These are phyloP conservation scores for Pandion haliaetus DNA, from an alignment of 2,113 vertebrate genomes.

Conservation along the genomic window DNA sequence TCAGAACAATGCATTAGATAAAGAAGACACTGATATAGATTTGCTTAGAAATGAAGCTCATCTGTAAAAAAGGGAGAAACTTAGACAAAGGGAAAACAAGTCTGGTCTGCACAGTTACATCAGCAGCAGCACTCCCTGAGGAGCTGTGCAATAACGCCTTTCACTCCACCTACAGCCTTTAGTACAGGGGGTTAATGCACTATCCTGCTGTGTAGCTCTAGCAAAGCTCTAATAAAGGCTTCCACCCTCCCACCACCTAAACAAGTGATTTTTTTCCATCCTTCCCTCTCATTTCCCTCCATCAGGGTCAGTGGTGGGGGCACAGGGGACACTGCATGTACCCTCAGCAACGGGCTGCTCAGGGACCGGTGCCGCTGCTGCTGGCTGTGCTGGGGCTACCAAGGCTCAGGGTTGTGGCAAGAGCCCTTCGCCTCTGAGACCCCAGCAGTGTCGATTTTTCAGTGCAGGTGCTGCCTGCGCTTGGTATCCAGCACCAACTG, in stretches of 20 bases:
- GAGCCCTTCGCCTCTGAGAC: fast-evolving
- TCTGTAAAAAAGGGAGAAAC: background rate
- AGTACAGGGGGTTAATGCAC: background rate
- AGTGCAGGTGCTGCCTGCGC: background rate
- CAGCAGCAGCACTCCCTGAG: background rate
- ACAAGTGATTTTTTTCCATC: background rate
- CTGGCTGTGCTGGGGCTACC: background rate
- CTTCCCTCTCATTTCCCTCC: background rate
- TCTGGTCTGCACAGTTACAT: background rate
- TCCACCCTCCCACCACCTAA: background rate
- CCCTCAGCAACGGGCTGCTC: background rate
- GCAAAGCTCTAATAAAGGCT: background rate
- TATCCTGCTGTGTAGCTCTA: background rate
- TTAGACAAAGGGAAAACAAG: background rate
- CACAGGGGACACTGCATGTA: fast-evolving
- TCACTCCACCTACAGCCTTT: background rate
- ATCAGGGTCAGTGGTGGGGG: background rate
- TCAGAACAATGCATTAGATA: background rate
- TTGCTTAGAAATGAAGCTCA: background rate
- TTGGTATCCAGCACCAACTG: fast-evolving
- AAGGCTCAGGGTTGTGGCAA: background rate
- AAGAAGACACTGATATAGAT: background rate
- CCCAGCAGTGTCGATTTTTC: background rate
- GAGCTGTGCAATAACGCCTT: background rate
- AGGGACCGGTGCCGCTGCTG: background rate